These are phyloP conservation scores for Antheraea yamamai DNA, from an alignment of 2,888 invertebrate species.

Conservation along the genomic window DNA sequence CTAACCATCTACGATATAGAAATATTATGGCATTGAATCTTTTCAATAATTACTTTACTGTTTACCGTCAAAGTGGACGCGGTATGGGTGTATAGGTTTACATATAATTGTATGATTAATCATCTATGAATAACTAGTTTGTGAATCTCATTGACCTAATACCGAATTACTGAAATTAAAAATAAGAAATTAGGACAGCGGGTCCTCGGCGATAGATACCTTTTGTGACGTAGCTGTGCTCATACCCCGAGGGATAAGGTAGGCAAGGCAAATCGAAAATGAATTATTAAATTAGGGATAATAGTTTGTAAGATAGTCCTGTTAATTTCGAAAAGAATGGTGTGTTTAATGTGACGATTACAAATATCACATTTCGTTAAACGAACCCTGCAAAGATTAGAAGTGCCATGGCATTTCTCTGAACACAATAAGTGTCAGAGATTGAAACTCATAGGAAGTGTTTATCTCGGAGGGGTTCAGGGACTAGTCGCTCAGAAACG, in stretches of 20 bases:
- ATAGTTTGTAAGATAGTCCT: neutral
- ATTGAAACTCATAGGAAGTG: neutral
- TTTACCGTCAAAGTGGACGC: neutral
- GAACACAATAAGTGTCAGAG: neutral
- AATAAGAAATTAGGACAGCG: no score
- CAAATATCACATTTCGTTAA: neutral
- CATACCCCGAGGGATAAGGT: neutral
- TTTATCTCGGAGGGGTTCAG: neutral
- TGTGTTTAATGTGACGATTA: no score
- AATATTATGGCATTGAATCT: neutral
- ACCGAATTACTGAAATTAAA: no score
- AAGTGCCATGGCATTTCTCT: neutral
- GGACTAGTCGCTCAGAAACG: constrained; percentile 8
- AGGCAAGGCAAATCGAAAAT: neutral
- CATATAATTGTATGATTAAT: neutral
- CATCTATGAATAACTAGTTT: no score
- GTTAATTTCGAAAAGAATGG: neutral
- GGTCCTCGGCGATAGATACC: neutral
- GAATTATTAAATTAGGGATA: neutral
- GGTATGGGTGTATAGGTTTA: no score
- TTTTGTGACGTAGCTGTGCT: neutral
- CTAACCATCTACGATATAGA: neutral
- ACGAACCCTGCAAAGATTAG: no score
- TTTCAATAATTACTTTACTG: neutral
- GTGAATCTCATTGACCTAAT: no score